These are phyloP conservation scores for Dipodomys stephensi DNA, from an alignment of 2,113 vertebrate species.

Conservation along the genomic window DNA sequence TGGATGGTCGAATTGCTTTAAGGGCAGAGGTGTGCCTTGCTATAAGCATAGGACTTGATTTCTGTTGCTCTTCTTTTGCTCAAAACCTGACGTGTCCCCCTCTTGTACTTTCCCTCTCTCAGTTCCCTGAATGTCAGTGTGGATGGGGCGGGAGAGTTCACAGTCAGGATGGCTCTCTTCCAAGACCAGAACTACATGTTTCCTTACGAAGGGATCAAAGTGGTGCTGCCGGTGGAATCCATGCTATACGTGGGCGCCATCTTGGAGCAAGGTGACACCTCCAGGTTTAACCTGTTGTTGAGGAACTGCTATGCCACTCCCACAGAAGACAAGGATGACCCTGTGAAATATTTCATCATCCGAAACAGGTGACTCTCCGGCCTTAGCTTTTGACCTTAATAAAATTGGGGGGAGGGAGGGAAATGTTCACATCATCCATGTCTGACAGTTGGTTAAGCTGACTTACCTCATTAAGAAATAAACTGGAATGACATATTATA, in stretches of 20 bases:
- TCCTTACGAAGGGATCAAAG: conserved; percentile 58
- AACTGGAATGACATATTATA: not conserved
- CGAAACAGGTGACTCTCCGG: conserved; percentile 55
- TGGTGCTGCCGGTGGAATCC: conserved; percentile 42
- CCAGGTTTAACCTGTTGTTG: conserved; percentile 71
- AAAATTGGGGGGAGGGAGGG: not conserved
- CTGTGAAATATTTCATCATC: conserved; percentile 82
- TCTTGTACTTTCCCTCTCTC: not conserved
- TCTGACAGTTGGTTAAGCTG: not conserved
- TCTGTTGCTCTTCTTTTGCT: not conserved
- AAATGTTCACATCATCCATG: not conserved
- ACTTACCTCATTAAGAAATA: not conserved
- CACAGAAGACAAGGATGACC: conserved; percentile 40
- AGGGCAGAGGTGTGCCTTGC: not conserved
- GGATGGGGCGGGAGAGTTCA: conserved; percentile 71
- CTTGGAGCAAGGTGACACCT: conserved; percentile 69
- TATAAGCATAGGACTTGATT: not conserved
- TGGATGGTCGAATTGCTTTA: not conserved
- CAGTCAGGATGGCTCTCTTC: conserved; percentile 79
- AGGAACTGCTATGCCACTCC: conserved; percentile 82
- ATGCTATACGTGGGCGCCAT: conserved; percentile 75
- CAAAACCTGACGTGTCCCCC: not conserved
- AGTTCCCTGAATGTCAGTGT: conserved; percentile 77
- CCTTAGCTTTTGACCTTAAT: not conserved
- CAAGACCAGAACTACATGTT: conserved; percentile 69